These are phyloP conservation scores for Porites cylindrica DNA, from an alignment of 92 coral and sea anemone species.

Conservation along the genomic window DNA sequence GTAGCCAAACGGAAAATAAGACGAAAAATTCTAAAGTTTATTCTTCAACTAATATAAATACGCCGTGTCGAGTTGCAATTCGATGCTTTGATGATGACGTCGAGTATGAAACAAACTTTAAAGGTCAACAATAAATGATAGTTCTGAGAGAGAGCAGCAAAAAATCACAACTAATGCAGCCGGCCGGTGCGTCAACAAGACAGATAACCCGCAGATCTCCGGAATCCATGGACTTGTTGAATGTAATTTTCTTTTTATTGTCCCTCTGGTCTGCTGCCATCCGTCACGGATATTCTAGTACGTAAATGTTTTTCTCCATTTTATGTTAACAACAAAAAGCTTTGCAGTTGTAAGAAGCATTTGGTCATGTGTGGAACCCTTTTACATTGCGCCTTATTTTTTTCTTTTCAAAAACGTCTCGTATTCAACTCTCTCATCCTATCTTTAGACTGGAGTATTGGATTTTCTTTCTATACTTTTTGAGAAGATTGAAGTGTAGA, in stretches of 20 bases:
- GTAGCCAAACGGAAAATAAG: too few relatives aligned
- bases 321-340: neutral
- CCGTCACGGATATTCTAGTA: neutral
- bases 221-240: slow-evolving; percentile 13
- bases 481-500: too few relatives aligned
- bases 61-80: slow-evolving; percentile 15
- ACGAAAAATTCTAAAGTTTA: too few relatives aligned
- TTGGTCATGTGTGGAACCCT: neutral
- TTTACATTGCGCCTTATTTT: neutral
- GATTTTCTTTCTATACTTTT: neutral
- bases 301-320: neutral
- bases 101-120: neutral
- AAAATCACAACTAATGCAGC: too few relatives aligned
- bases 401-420: too few relatives aligned
- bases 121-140: neutral
- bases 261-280: neutral
- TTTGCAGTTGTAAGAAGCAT: neutral
- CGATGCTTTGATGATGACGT: neutral
- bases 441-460: neutral
- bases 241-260: neutral
- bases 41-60: too few relatives aligned
- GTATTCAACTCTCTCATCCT: neutral
- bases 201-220: neutral
- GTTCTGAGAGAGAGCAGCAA: neutral
- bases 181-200: neutral